Evolutionary conservation across 2,888 invertebrate genomes (phyloP).

Genomic region (Xestobium rufovillosum): DNA sequence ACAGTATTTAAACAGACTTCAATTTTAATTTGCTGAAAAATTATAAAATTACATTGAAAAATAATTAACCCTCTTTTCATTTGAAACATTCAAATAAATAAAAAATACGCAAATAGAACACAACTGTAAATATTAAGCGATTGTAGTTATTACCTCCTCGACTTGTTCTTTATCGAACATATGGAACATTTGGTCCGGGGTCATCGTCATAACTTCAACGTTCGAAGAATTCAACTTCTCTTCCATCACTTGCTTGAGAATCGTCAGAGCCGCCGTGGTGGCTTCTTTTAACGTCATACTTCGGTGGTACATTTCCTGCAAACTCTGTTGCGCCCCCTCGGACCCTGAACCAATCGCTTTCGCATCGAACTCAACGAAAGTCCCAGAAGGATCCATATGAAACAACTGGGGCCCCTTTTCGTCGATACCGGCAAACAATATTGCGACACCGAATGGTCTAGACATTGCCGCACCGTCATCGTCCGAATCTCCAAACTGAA

Average conservation of each 20-base stretch:
- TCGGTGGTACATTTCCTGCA: slow-evolving; percentile 65
- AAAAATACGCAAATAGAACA: no score
- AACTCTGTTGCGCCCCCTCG: slow-evolving; percentile 96
- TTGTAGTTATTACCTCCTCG: slow-evolving; percentile 69
- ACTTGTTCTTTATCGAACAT: slow-evolving; percentile 88
- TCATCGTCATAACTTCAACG: slow-evolving; percentile 95
- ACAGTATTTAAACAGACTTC: no score
- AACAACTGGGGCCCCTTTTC: slow-evolving; percentile 90
- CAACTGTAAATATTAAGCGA: slow-evolving; percentile 30
- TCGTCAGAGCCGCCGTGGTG: slow-evolving; percentile 81
- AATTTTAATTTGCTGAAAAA: no score
- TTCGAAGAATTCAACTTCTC: slow-evolving; percentile 95
- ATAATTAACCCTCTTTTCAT: no score
- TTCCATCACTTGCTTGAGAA: slow-evolving; percentile 99
- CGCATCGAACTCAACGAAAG: slow-evolving; percentile 95
- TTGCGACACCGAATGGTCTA: slow-evolving; percentile 97
- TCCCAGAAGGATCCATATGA: slow-evolving; percentile 99
- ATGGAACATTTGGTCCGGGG: slow-evolving; percentile 73
- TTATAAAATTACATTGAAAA: no score
- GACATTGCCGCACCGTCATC: slow-evolving; percentile 93
- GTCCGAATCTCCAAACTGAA: slow-evolving; percentile 98
- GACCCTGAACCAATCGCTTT: slow-evolving; percentile 99
- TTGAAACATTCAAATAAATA: no score
- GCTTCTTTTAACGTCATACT: slow-evolving; percentile 93
- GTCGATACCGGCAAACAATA: slow-evolving; percentile 93